Conservation (phyloP, 2,797 vertebrate species). For the Chrosomus eos region DNA sequence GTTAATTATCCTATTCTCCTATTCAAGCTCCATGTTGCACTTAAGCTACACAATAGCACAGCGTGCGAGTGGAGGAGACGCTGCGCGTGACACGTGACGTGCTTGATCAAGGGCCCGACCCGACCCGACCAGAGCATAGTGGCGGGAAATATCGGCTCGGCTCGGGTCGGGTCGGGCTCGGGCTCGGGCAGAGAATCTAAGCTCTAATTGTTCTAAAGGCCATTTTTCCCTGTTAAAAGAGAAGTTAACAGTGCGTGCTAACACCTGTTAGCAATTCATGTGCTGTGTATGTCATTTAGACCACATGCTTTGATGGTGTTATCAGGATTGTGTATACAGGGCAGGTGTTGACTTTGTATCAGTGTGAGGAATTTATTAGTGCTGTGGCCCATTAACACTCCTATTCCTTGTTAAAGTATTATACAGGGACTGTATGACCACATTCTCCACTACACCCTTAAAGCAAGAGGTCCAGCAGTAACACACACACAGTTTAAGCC, state of each 20-base stretch:
- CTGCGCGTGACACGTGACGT: too few relatives aligned
- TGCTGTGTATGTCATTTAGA: neutral
- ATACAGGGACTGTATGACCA: neutral
- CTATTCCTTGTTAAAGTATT: neutral
- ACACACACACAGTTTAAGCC: slow-evolving; percentile 30
- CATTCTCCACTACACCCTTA: neutral
- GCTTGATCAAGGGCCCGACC: too few relatives aligned
- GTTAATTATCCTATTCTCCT: too few relatives aligned
- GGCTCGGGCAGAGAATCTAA: too few relatives aligned
- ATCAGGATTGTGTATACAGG: slow-evolving; percentile 2
- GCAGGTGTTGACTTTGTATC: slow-evolving; percentile 11
- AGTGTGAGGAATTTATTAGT: neutral
- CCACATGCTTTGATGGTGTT: slow-evolving; percentile 12
- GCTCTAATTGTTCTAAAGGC: neutral
- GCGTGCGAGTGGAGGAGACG: too few relatives aligned
- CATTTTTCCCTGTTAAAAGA: neutral
- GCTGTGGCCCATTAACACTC: neutral
- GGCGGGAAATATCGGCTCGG: too few relatives aligned
- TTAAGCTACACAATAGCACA: too few relatives aligned
- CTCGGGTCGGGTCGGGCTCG: too few relatives aligned
- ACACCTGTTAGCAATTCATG: slow-evolving; percentile 11
- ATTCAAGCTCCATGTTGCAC: too few relatives aligned
- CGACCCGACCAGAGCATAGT: too few relatives aligned
- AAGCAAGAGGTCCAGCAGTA: slow-evolving; percentile 39
- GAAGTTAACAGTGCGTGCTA: neutral